Conservation (phyloP, 2,797 vertebrate genomes). For the Scarus forsteni region DNA sequence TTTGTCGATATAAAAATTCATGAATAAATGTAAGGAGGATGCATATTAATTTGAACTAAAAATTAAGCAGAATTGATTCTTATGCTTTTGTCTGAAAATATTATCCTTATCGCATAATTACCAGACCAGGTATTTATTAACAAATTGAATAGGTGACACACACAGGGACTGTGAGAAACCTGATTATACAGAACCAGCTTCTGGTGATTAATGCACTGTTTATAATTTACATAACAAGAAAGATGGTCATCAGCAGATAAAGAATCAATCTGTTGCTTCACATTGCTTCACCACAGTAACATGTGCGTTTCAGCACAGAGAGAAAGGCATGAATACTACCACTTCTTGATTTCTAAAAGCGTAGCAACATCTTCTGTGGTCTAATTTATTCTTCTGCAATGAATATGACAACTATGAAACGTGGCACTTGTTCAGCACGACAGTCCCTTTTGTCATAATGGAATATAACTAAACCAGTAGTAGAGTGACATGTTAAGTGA, state of each 20-base stretch:
- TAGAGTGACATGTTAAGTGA: no score
- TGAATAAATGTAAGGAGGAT: not conserved
- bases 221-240: no score
- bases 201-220: not conserved
- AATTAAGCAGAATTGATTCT: not conserved
- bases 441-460: no score
- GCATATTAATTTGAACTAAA: constrained; percentile 5
- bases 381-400: no score
- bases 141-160: not conserved
- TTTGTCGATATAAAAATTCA: constrained; percentile 9
- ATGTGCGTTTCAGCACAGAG: not conserved
- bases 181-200: not conserved
- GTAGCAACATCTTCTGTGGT: not conserved
- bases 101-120: constrained; percentile 1
- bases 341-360: not conserved
- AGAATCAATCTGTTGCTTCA: not conserved
- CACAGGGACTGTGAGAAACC: not conserved
- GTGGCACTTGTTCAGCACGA: no score
- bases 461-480: no score
- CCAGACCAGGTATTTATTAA: not conserved
- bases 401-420: no score
- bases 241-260: not conserved
- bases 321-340: no score
- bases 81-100: constrained; percentile 1
- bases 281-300: not conserved